These are phyloP conservation scores for Phengaris alcon DNA, from an alignment of 2,888 invertebrate genomes.

Conservation along the genomic window DNA sequence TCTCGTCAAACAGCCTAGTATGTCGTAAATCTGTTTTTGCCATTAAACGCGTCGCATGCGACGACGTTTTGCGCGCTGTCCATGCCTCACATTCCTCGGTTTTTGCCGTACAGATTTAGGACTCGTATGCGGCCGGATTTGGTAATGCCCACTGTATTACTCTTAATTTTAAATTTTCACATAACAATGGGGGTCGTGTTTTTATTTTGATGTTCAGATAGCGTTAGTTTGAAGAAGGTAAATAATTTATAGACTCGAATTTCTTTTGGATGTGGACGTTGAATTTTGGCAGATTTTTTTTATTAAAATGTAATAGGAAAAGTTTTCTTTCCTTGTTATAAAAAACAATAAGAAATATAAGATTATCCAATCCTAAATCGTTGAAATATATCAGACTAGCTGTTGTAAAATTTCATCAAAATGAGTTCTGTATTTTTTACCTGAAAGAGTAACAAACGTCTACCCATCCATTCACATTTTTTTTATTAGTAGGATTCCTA, in stretches of 20 bases:
- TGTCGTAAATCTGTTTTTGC: conserved; percentile 22
- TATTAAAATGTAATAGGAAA: too few relatives aligned
- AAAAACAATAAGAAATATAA: too few relatives aligned
- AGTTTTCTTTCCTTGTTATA: too few relatives aligned
- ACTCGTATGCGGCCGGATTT: background rate
- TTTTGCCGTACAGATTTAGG: conserved; percentile 16
- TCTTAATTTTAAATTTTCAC: conserved; percentile 25
- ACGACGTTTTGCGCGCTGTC: background rate
- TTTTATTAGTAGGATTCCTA: background rate
- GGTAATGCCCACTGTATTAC: conserved; percentile 19
- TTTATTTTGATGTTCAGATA: conserved; percentile 1
- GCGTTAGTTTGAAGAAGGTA: background rate
- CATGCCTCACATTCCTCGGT: conserved; percentile 9
- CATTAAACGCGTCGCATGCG: background rate
- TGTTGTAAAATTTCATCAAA: too few relatives aligned
- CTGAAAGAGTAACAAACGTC: too few relatives aligned
- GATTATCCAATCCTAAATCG: background rate
- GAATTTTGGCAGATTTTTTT: too few relatives aligned
- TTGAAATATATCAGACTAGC: background rate
- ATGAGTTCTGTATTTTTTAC: too few relatives aligned
- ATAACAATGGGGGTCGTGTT: background rate
- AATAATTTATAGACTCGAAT: background rate
- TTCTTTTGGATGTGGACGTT: too few relatives aligned
- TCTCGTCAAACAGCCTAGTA: conserved; percentile 7
- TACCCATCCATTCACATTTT: too few relatives aligned